phyloP scores from a whole-genome alignment of 2,888 invertebrate genomes.

The Apotomis turbidana region DNA sequence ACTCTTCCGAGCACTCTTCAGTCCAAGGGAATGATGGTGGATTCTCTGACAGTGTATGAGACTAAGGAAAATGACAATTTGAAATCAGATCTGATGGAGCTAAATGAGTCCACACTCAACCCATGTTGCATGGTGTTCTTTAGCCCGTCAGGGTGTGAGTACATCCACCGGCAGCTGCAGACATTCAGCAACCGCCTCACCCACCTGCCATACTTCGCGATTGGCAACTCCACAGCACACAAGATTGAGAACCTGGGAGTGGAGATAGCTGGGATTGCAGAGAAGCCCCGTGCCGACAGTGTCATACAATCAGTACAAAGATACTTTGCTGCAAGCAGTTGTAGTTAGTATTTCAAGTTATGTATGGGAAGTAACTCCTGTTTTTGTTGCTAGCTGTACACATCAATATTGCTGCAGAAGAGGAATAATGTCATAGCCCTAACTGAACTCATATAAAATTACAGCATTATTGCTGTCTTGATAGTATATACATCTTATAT shows the following conservation, averaged over 20 bases:
- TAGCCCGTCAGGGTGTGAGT: constrained; percentile 77
- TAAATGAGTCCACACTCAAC: constrained; percentile 52
- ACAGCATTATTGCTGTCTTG: too few species aligned
- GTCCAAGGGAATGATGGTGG: constrained; percentile 57
- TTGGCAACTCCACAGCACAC: constrained; percentile 76
- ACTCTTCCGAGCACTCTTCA: constrained; percentile 60
- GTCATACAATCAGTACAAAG: constrained; percentile 61
- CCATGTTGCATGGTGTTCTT: constrained; percentile 75
- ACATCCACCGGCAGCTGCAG: constrained; percentile 71
- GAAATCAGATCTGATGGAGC: constrained; percentile 59
- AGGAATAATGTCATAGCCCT: too few species aligned
- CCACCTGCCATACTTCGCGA: constrained; percentile 72
- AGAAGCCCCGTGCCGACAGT: constrained; percentile 63
- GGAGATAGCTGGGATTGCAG: constrained; percentile 73
- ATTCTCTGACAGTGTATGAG: constrained; percentile 71
- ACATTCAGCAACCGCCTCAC: constrained; percentile 69
- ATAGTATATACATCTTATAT: too few species aligned
- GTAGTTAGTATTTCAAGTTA: constrained; percentile 45
- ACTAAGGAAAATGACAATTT: constrained; percentile 72
- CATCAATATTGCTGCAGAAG: too few species aligned
- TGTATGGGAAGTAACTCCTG: not conserved
- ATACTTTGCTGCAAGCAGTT: constrained; percentile 59
- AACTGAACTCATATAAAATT: too few species aligned
- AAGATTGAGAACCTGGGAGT: constrained; percentile 74
- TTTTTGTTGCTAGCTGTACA: not conserved